Conservation (phyloP, 2,797 vertebrate species). For the Gymnoscopelus microlampas region DNA sequence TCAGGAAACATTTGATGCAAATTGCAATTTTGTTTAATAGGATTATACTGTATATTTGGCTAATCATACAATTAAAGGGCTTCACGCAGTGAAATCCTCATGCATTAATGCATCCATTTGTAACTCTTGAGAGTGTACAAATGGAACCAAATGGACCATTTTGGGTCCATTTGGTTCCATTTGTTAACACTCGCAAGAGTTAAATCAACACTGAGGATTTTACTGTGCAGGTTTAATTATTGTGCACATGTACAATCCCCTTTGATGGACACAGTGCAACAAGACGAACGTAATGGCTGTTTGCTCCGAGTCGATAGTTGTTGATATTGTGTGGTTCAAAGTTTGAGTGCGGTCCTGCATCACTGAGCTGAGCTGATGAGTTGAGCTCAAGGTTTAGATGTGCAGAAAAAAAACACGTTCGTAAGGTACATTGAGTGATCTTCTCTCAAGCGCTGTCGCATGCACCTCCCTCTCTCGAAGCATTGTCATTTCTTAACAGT, state of each 20-base stretch:
- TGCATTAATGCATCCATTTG: too few relatives aligned
- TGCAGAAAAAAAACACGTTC: background rate
- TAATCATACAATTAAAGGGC: slow-evolving; percentile 15
- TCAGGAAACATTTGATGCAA: slow-evolving; percentile 19
- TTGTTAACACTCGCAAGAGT: too few relatives aligned
- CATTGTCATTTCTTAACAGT: too few relatives aligned
- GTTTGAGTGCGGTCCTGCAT: slow-evolving; percentile 4
- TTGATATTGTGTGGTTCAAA: slow-evolving; percentile 7
- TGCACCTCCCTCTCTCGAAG: too few relatives aligned
- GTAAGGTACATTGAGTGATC: too few relatives aligned
- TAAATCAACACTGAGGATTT: too few relatives aligned
- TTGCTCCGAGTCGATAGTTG: slow-evolving; percentile 30
- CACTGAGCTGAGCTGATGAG: background rate
- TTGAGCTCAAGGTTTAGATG: background rate
- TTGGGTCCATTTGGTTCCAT: too few relatives aligned
- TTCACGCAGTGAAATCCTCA: background rate
- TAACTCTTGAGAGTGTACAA: too few relatives aligned
- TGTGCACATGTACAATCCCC: slow-evolving; percentile 14
- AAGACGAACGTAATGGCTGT: slow-evolving; percentile 24
- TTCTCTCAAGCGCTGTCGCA: too few relatives aligned
- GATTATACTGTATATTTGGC: slow-evolving; percentile 9
- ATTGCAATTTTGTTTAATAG: background rate
- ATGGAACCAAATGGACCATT: too few relatives aligned
- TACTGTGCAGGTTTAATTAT: slow-evolving; percentile 10
- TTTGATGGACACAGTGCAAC: slow-evolving; percentile 11